Evolutionary conservation across 1,140 invertebrate genomes (phyloP).

Genomic region (Diorhabda elongata): DNA sequence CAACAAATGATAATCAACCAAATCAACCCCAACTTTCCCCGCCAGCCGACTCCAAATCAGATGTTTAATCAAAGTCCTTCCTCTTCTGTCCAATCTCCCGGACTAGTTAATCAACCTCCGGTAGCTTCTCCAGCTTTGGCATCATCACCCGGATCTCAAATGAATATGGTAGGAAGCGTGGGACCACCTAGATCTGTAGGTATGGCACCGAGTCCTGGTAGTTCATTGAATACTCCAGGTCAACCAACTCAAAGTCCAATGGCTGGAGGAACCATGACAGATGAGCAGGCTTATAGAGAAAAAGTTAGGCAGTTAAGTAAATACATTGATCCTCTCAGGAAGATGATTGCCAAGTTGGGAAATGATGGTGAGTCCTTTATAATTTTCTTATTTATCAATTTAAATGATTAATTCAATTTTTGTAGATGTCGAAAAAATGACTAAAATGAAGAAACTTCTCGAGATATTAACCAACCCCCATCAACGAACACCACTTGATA

Average conservation of each 20-base stretch:
- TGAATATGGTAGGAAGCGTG: slow-evolving; percentile 52
- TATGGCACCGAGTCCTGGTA: slow-evolving; percentile 77
- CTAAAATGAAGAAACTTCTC: slow-evolving; percentile 87
- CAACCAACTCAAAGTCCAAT: slow-evolving; percentile 69
- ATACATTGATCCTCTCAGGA: slow-evolving; percentile 86
- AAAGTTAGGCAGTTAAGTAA: slow-evolving; percentile 88
- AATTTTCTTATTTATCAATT: neutral
- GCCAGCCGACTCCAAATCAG: slow-evolving; percentile 61
- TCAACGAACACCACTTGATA: slow-evolving; percentile 82
- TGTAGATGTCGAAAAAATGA: slow-evolving; percentile 76
- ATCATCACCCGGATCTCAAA: slow-evolving; percentile 64
- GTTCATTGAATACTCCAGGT: slow-evolving; percentile 75
- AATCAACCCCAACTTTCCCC: slow-evolving; percentile 40
- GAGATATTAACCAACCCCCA: slow-evolving; percentile 86
- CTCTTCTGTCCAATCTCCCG: slow-evolving; percentile 65
- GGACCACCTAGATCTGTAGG: slow-evolving; percentile 51
- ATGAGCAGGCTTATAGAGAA: slow-evolving; percentile 86
- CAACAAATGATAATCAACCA: slow-evolving; percentile 34
- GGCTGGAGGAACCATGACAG: slow-evolving; percentile 50
- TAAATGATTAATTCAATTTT: slow-evolving; percentile 6
- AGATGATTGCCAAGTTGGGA: slow-evolving; percentile 81
- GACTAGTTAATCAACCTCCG: slow-evolving; percentile 55
- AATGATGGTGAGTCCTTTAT: slow-evolving; percentile 66
- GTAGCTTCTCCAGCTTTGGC: slow-evolving; percentile 66
- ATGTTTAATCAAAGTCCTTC: slow-evolving; percentile 67